A percentile compares a stretch with the other conserved stretches of the same genome.
phyloP scores from a whole-genome alignment of 2,888 invertebrate genomes.

The Drosophila greeni region DNA sequence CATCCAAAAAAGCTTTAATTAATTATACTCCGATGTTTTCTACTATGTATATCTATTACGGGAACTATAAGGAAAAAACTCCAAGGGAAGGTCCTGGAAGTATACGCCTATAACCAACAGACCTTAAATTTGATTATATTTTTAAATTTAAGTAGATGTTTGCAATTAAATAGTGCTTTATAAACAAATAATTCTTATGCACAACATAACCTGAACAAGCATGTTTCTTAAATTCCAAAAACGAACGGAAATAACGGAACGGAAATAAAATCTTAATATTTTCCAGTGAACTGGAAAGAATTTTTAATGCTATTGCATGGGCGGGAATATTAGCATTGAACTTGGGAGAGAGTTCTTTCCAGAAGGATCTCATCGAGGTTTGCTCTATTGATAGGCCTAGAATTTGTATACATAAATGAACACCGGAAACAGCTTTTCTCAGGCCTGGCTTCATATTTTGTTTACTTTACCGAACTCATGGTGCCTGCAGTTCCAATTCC shows the following conservation, averaged over 20 bases:
- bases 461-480: conserved; percentile 68
- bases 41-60: not conserved
- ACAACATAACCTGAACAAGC: not conserved
- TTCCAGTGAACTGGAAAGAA: not conserved
- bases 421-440: not conserved
- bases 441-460: conserved; percentile 37
- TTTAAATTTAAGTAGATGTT: not conserved
- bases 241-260: no score
- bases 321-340: not conserved
- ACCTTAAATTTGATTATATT: not conserved
- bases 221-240: not conserved
- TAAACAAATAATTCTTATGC: not conserved
- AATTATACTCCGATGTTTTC: not conserved
- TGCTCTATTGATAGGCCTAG: no score
- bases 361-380: not conserved
- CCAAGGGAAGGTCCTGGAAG: not conserved
- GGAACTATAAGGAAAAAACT: not conserved
- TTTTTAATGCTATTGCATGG: not conserved
- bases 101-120: no score
- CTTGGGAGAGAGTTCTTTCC: not conserved
- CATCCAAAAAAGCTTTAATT: not conserved
- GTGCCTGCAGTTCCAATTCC: conserved; percentile 18
- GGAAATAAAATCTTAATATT: no score
- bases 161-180: not conserved
- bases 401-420: not conserved